Evolutionary conservation across 1,140 invertebrate species (phyloP), one percentile per base, ranked within the genome.

Genomic region (Nymphalis io): DNA sequence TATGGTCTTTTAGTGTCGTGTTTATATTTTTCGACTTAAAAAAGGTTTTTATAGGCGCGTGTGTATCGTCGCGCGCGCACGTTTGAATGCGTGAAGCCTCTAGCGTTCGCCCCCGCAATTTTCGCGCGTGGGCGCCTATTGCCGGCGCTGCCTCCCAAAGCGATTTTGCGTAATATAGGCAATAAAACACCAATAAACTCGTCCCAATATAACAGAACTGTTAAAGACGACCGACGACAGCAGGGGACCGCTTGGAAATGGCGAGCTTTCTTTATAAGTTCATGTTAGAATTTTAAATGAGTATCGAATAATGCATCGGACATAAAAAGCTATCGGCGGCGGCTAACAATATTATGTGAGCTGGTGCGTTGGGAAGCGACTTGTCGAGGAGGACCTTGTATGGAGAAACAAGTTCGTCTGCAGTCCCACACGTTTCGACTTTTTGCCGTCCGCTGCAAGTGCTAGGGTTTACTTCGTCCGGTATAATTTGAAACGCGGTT

Each of bases 211-310:
- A 73, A 74, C 64, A 63, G 65, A 68, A 72, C 51, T 33, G 61
- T 69, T 76, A 72, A 69, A 80, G 68, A 82, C 87, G 82, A 83
- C 88, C 84, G 80, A 16, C 85, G 75, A 74, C 84, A 85, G 83
- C 88, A 84, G 87, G 85, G 84, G 77, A 85, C 78, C 83, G 81
- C 75, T 80, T 85, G 79, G 84, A 88, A 91, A 91, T 91, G 89
- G 89, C 89, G 65, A 83, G 78, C 86, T 88, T 84, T 87, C 85
- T 88, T 89, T 87, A 87, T 88, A 88, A 82, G 85, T 68, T 83
- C 82, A 88, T 84, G 87, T 91, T 91, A 91, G 88, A 90, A 91
- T 91, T 91, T 91, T 89, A 91, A 91, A 91, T 91, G 89, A 90
- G 87, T 85, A 87, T 90, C 89, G 87, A 91, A 91, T 89, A 89